Conservation (phyloP, 2,888 invertebrate species). For the Plutella xylostella region DNA sequence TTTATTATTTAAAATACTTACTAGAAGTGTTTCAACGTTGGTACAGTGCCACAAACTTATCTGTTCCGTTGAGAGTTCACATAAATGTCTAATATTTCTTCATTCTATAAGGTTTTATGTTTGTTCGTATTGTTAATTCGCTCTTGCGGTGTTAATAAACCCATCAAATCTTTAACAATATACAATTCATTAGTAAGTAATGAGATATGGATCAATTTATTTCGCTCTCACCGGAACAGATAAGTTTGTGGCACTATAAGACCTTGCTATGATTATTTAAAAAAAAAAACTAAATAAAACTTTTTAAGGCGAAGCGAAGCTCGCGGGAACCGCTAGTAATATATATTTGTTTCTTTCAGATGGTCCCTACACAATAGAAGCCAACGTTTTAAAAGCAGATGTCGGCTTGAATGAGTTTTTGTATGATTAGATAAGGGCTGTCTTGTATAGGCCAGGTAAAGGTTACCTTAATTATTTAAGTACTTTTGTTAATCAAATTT, state of each 20-base stretch:
- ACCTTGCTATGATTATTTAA: not conserved
- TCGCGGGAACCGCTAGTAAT: not conserved
- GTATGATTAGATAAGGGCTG: slow-evolving; percentile 26
- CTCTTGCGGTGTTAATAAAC: too few species aligned
- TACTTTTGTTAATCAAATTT: too few species aligned
- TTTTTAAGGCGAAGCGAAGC: too few species aligned
- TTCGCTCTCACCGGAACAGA: not conserved
- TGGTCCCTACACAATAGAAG: slow-evolving; percentile 58
- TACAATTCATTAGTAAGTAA: not conserved
- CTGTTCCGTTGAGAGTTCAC: too few species aligned
- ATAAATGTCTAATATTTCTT: too few species aligned
- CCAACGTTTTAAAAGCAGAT: slow-evolving; percentile 30
- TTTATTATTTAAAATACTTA: not conserved
- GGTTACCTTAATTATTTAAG: too few species aligned
- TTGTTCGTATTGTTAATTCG: too few species aligned
- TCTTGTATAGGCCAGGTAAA: too few species aligned
- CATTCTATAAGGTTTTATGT: too few species aligned
- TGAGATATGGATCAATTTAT: not conserved
- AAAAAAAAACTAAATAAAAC: not conserved
- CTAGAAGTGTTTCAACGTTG: not conserved
- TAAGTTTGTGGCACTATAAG: not conserved
- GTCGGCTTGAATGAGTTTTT: slow-evolving; percentile 33
- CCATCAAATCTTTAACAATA: not conserved
- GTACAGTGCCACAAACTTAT: not conserved
- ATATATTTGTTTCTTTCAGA: slow-evolving; percentile 35